These are phyloP conservation scores for Trachelipus rathkii DNA, from an alignment of 1,140 invertebrate genomes.

Conservation along the genomic window DNA sequence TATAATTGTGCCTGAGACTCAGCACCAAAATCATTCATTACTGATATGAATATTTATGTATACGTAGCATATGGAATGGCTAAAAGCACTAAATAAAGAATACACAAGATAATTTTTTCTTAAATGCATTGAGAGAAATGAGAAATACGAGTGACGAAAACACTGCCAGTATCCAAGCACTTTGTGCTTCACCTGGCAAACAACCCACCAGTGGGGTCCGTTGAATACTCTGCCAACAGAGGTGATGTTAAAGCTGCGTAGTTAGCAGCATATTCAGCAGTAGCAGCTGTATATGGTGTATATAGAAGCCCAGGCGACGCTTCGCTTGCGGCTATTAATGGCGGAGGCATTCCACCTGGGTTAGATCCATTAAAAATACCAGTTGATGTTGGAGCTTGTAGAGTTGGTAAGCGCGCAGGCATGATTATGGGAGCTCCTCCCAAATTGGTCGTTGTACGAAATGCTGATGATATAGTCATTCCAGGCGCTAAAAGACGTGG, in stretches of 20 bases:
- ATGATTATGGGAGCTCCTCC: conserved; percentile 77
- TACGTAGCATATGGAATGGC: conserved; percentile 1
- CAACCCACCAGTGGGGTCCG: conserved; percentile 86
- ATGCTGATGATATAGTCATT: conserved; percentile 35
- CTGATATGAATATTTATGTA: not conserved
- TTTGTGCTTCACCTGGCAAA: conserved; percentile 54
- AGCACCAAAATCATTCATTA: not conserved
- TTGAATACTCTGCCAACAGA: conserved; percentile 68
- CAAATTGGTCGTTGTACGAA: conserved; percentile 55
- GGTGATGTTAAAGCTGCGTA: conserved; percentile 77
- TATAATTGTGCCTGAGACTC: not conserved
- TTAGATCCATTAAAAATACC: conserved; percentile 61
- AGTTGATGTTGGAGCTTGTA: conserved; percentile 68
- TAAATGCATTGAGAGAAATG: conserved; percentile 1
- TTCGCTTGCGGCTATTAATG: conserved; percentile 61
- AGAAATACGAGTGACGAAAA: not conserved
- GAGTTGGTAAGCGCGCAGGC: conserved; percentile 75
- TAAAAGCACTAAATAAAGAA: not conserved
- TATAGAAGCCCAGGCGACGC: conserved; percentile 66
- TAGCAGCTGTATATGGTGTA: conserved; percentile 62
- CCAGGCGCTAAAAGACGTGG: conserved; percentile 57
- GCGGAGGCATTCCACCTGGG: conserved; percentile 65
- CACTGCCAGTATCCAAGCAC: not conserved
- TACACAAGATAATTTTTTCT: not conserved
- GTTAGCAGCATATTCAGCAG: conserved; percentile 62